Evolutionary conservation across 2,888 invertebrate genomes (phyloP), one percentile per base, ranked within the genome.

Genomic region (Micoletzkya japonica): DNA sequence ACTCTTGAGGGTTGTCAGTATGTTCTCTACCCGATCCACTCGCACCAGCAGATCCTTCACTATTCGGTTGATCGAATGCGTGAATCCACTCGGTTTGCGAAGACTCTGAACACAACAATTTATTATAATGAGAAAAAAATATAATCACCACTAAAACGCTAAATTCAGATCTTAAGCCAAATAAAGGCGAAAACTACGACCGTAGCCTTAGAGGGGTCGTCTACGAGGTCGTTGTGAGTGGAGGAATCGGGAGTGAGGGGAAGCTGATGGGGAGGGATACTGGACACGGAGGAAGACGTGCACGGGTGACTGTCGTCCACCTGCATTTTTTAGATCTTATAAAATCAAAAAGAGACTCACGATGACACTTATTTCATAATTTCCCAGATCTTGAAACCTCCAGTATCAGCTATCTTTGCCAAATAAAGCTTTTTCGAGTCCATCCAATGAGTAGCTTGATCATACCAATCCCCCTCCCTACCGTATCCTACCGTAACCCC

Each of bases 1-100:
- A n/a, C 28, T 4, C 54, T 66, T 66, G 24, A 68, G 39, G 3
- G 68, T 58, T 32, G 68, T 68, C 39, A 68, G 58, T 4, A 68
- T 58, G 36, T 68, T 57, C 68, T 68, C 68, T 7, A 68, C 68
- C 17, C 68, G 57, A 44, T 68, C 68, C 30, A 68, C 68, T 49
- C 68, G 57, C 28, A 68, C 68, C n/a, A 68, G 58, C n/a, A 68
- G 24, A 4, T 68, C 68, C 68, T 68, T 68, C 30, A 68, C 68
- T 17, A 68, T 68, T 34, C 36, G 30, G 49, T 68, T 68, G 34
- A 68, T 57, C n/a, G 68, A 68, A 36, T 68, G 68, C n/a, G 58
- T 68, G 68, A 68, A 68, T 14, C 39, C 30, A 34, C 14, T 17
- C 14, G 56, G 14, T 24, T 52, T n/a, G 57, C 57, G 30, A 57